Base-by-base conservation (phyloP, 2,113 vertebrate genomes). In the Abramis brama region DNA sequence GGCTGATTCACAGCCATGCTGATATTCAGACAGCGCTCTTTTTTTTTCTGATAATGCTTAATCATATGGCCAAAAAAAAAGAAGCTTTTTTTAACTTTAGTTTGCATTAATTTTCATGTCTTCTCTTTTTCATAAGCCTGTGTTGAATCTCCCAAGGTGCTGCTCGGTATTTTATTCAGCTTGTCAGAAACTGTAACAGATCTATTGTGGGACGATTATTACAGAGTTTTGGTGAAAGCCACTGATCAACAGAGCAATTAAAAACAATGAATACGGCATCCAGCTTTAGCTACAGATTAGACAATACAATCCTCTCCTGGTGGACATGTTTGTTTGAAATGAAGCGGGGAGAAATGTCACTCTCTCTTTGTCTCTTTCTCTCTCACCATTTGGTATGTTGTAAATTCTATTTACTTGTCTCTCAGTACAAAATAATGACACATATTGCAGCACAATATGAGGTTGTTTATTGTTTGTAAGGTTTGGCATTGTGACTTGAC, bases 201-300 rank as follows among this genome's bases (percentile, higher is more conserved):
- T 93, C 94, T 96, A 92, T 94, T 96, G 94, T 94, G 91, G 89
- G 25, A 92, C 94, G 94, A 95, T 97, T 97, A 96, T 94, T 96
- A 95, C 95, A 84, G 45, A 77, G 25, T 76, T 86, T 90, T 86
- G 76, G 93, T 92, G 92, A 91, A 87, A 94, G 94, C 94, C 95
- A 84, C 94, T 94, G 93, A 97, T 96, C 95, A 97, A 91, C 92
- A 95, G 95, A 97, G 96, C 96, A 97, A 96, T 96, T 97, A 97
- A 96, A 97, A 95, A 92, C 92, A 95, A 94, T 94, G 96, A 96
- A 96, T 96, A 96, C 95, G 93, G 90, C 94, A 93, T 94, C 93
- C 93, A 79, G 78, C 91, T 87, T 93, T 93, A 95, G 94, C 93
- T 92, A 93, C 94, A 94, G 83, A 91, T 91, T 92, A 94, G 93